Evolutionary conservation across 2,797 vertebrate genomes (phyloP), one percentile per base, ranked within the genome.

Genomic region (Sebastes trivittatus): DNA sequence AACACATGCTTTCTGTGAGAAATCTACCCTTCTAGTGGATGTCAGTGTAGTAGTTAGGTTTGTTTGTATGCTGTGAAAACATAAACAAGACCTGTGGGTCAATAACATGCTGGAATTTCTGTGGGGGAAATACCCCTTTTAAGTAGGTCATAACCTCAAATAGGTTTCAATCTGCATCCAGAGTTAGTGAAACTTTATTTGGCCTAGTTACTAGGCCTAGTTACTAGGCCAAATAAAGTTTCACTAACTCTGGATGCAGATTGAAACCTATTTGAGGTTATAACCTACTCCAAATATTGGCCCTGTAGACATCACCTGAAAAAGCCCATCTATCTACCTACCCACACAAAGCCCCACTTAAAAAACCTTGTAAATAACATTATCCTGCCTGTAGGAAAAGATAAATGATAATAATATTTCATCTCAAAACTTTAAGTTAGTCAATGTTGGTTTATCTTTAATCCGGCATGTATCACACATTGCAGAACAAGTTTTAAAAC

Each of bases 331-430:
- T 42, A 42, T 14, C 13, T 42, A 42, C 14, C 38, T 14, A 16
- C 38, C 36, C 11, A 36, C 11, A 6, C 38, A 42, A 11, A 29
- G 29, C 2, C 52, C 23, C 54, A 6, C 68, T 34, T 5, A 25
- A 63, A n/a, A 30, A 38, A 16, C 16, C 3, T 2, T 1, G 49
- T 6, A 18, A 8, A 22, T n/a, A 23, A 18, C 9, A 7, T 20
- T 3, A n/a, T 46, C 25, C 8, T 11, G 18, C 1, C 7, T 11
- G 10, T 63, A 3, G 3, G 4, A 22, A 74, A 11, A 32, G 2
- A 36, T 5, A 0, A 1, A 11, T 49, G 1, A 2, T 5, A 42
- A 7, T 6, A 42, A 7, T 22, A 6, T 1, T 38, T 5, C 1
- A 2, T 46, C 3, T 36, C n/a, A 49, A 27, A 29, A 10, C 14